phyloP scores from a whole-genome alignment of 2,113 vertebrate species.

The Eleginops maclovinus region DNA sequence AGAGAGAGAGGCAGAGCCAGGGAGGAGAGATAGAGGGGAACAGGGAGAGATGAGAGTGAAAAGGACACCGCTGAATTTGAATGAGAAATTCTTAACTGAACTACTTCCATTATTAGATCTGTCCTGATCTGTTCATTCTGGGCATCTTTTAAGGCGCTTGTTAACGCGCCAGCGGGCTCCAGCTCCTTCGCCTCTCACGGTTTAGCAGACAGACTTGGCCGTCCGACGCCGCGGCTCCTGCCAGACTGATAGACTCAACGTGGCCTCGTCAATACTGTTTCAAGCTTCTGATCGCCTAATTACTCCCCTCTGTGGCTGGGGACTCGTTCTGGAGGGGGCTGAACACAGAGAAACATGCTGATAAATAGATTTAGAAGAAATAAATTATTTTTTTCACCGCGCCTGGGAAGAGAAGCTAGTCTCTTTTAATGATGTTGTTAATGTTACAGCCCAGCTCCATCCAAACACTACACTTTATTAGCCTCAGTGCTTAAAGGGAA shows the following conservation, averaged over 20 bases:
- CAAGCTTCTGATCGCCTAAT: constrained; percentile 78
- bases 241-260: constrained; percentile 76
- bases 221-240: constrained; percentile 52
- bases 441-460: constrained; percentile 36
- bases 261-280: constrained; percentile 75
- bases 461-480: constrained; percentile 14
- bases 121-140: constrained; percentile 75
- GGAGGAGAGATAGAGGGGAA: constrained; percentile 22
- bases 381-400: constrained; percentile 48
- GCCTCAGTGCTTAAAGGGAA: constrained; percentile 14
- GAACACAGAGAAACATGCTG: constrained; percentile 48
- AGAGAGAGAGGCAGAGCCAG: constrained; percentile 46
- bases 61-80: constrained; percentile 54
- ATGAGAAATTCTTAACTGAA: constrained; percentile 64
- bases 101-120: constrained; percentile 70
- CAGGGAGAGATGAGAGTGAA: constrained; percentile 37
- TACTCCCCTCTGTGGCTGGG: constrained; percentile 67
- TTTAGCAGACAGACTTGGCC: constrained; percentile 71
- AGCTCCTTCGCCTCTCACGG: constrained; percentile 44
- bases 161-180: constrained; percentile 60
- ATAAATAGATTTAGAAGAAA: constrained; percentile 60
- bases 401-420: not conserved
- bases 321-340: constrained; percentile 51
- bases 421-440: constrained; percentile 58
- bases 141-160: constrained; percentile 73